phyloP scores from a whole-genome alignment of 2,888 invertebrate species.

The Cryptocephalus moraei region DNA sequence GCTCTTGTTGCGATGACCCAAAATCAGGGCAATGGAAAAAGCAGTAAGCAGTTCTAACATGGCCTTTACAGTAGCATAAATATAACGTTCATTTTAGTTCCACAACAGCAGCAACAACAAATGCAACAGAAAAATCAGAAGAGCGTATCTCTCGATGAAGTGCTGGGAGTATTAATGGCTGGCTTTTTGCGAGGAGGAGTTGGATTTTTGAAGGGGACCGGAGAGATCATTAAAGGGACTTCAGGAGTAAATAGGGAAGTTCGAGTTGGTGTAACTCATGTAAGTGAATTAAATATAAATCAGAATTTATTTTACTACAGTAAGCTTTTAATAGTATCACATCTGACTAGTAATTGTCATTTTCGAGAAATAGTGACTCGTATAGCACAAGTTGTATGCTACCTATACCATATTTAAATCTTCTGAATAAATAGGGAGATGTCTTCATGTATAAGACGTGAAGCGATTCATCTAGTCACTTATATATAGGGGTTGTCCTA shows the following conservation, averaged over 20 bases:
- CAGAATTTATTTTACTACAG: too few species aligned
- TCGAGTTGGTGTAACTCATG: slow-evolving; percentile 93
- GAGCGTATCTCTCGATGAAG: slow-evolving; percentile 79
- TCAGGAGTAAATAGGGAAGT: slow-evolving; percentile 92
- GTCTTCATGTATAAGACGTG: too few species aligned
- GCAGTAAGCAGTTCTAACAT: slow-evolving; percentile 27
- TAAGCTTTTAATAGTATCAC: too few species aligned
- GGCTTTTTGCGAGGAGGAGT: slow-evolving; percentile 92
- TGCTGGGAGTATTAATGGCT: slow-evolving; percentile 79
- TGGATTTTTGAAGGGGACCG: slow-evolving; percentile 85
- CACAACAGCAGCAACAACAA: slow-evolving; percentile 10
- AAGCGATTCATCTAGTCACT: too few species aligned
- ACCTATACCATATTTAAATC: too few species aligned
- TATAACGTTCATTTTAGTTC: background rate
- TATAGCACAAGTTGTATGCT: too few species aligned
- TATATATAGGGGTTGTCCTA: too few species aligned
- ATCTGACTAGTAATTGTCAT: too few species aligned
- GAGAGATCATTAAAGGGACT: slow-evolving; percentile 92
- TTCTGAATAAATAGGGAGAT: too few species aligned
- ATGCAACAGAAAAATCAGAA: slow-evolving; percentile 40
- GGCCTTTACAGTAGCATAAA: background rate
- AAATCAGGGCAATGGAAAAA: slow-evolving; percentile 40
- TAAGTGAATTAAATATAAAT: slow-evolving; percentile 34
- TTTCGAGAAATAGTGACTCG: too few species aligned
- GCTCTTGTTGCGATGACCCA: slow-evolving; percentile 79